A percentile compares a stretch with the other conserved stretches of the same genome.
phyloP scores from a whole-genome alignment of 1,140 invertebrate species.

The Lysiphlebus fabarum region DNA sequence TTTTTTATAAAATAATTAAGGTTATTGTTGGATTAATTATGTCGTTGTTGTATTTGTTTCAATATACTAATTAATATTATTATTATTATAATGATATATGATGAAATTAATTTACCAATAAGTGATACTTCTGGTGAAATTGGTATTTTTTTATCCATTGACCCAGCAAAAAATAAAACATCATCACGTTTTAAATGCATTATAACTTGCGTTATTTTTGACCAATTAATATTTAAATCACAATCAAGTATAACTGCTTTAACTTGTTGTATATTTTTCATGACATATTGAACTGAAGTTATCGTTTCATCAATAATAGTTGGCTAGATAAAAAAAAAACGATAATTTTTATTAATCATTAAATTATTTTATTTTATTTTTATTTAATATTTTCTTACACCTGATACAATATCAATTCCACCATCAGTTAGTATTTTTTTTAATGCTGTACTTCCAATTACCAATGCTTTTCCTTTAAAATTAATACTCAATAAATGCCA shows the following conservation, averaged over 20 bases:
- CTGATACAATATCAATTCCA: conserved; percentile 31
- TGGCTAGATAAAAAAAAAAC: conserved; percentile 27
- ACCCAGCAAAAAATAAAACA: conserved; percentile 33
- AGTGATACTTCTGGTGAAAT: conserved; percentile 20
- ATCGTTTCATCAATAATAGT: conserved; percentile 16
- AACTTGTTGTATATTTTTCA: conserved; percentile 26
- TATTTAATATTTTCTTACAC: conserved; percentile 31
- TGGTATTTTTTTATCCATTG: conserved; percentile 26
- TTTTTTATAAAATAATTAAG: too few relatives aligned
- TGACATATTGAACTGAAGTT: neutral
- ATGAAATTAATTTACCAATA: conserved; percentile 11
- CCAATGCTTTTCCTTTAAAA: conserved; percentile 50
- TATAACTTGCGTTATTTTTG: conserved; percentile 32
- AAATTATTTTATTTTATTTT: conserved; percentile 15
- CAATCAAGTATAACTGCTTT: conserved; percentile 43
- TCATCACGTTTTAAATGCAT: conserved; percentile 29
- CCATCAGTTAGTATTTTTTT: conserved; percentile 25
- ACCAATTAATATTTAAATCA: conserved; percentile 33
- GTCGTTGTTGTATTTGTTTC: too few relatives aligned
- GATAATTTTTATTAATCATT: conserved; percentile 4
- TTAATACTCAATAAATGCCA: conserved; percentile 50
- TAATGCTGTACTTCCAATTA: conserved; percentile 39
- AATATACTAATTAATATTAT: too few relatives aligned
- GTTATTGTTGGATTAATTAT: too few relatives aligned
- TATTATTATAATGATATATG: too few relatives aligned